Percentiles rank a stretch among this genome's conserved stretches.
Conservation (phyloP, 2,888 invertebrate genomes). For the Ophion ellenae region DNA sequence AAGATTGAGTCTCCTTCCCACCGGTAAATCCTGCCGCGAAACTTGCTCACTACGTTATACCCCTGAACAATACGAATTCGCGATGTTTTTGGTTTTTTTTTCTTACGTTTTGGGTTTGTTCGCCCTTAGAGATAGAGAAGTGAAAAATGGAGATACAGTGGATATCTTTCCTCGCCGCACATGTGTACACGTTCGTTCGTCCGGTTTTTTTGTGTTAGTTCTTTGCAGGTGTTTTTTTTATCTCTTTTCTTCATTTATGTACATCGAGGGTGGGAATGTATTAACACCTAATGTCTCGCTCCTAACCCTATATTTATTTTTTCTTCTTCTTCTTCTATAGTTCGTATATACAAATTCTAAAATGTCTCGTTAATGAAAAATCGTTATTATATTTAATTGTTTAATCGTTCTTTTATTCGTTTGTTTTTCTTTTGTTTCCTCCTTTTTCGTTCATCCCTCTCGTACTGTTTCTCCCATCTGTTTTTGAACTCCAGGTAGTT, state of each 20-base stretch:
- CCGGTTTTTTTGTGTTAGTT: neutral
- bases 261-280: slow-evolving; percentile 63
- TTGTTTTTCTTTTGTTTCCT: slow-evolving; percentile 50
- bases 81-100: slow-evolving; percentile 32
- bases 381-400: slow-evolving; percentile 70
- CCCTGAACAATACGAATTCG: slow-evolving; percentile 52
- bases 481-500: slow-evolving; percentile 57
- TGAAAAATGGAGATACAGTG: slow-evolving; percentile 65
- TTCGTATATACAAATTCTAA: slow-evolving; percentile 83
- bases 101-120: slow-evolving; percentile 10
- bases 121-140: slow-evolving; percentile 57
- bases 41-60: slow-evolving; percentile 46
- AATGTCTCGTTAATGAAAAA: slow-evolving; percentile 80
- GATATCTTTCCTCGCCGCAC: slow-evolving; percentile 60
- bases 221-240: slow-evolving; percentile 13
- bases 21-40: slow-evolving; percentile 44
- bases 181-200: slow-evolving; percentile 28
- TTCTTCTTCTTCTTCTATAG: slow-evolving; percentile 69
- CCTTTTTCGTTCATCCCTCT: slow-evolving; percentile 48
- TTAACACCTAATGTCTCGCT: slow-evolving; percentile 61
- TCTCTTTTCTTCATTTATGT: slow-evolving; percentile 50
- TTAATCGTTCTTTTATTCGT: slow-evolving; percentile 57
- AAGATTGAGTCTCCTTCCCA: slow-evolving; percentile 47
- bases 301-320: slow-evolving; percentile 58
- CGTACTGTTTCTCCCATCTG: slow-evolving; percentile 21